Percentiles rank a stretch among this genome's conserved stretches.
These are phyloP conservation scores for Percina caprodes DNA, from an alignment of 2,113 vertebrate species.

Conservation along the genomic window DNA sequence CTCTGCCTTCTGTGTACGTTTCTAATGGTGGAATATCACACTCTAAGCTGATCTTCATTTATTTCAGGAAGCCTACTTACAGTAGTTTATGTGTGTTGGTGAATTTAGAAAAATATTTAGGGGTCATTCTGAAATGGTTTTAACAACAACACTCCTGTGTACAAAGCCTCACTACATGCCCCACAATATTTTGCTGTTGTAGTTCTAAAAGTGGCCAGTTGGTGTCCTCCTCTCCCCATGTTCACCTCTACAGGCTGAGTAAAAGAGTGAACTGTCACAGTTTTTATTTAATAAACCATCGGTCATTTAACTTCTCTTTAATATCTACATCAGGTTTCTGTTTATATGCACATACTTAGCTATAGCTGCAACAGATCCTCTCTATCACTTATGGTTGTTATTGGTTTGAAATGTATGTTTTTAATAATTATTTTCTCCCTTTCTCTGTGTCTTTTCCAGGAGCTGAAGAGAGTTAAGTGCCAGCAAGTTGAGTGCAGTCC, in stretches of 20 bases:
- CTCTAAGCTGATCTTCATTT: background rate
- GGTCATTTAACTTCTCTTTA: background rate
- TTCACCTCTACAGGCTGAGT: conserved; percentile 7
- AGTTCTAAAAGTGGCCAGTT: conserved; percentile 83
- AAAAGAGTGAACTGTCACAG: conserved; percentile 11
- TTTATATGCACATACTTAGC: background rate
- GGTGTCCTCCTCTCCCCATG: conserved; percentile 79
- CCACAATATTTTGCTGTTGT: conserved; percentile 69
- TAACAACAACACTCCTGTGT: conserved; percentile 1
- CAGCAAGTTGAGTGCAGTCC: conserved; percentile 31
- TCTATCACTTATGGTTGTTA: background rate
- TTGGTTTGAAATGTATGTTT: background rate
- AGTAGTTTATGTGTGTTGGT: background rate
- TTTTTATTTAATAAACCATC: background rate
- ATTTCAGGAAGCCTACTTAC: background rate
- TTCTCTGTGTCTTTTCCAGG: conserved; percentile 36
- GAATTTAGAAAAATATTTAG: background rate
- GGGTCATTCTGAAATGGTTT: background rate
- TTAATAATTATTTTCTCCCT: background rate
- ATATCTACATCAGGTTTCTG: background rate
- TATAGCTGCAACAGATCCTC: background rate
- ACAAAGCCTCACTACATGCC: conserved; percentile 4
- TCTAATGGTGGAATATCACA: background rate
- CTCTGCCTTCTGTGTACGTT: background rate
- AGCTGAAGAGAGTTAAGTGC: conserved; percentile 67